Evolutionary conservation across 1,140 invertebrate genomes (phyloP), one percentile per base, ranked within the genome.

Genomic region (Anoplolepis gracilipes): DNA sequence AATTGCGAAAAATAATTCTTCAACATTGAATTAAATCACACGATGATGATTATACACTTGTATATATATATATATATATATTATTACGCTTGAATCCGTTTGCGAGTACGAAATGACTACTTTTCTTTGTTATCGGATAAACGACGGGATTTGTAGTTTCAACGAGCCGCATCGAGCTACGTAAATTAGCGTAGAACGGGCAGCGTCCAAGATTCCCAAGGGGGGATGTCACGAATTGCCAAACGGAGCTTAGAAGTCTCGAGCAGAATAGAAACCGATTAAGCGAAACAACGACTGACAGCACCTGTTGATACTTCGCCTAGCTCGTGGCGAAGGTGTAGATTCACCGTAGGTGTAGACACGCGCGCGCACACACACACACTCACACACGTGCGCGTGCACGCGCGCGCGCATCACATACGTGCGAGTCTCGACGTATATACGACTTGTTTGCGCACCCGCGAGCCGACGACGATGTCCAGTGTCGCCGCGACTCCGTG

Each of bases 261-360:
- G 73, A 75, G 75, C 85, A 87, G 87, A 89, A 92, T 91, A 90
- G 90, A 76, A 84, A 88, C 85, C 90, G 90, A 92, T 92, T 92
- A 92, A 92, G 81, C 87, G 90, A 92, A 92, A 92, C 91, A 92
- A 92, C 88, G 81, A 90, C 87, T 90, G 88, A 87, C 90, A 90
- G 85, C 91, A 92, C 92, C 92, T 92, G 92, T 92, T 92, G 92
- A 92, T 92, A 87, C 84, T 87, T 82, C 77, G 67, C 67, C 61
- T 86, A 62, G 85, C 70, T 73, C 53, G 53, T 82, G 67, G 78
- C 78, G 67, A 82, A 82, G 78, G 78, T 82, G 67, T 42, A 53
- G 78, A 73, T n/a, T 82, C 55, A 72, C 78, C 16, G 8, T n/a
- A n/a, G n/a, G n/a, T n/a, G n/a, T n/a, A n/a, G n/a, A n/a, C n/a